phyloP scores from a whole-genome alignment of 1,140 invertebrate species.

The Anagrus nilaparvatae region DNA sequence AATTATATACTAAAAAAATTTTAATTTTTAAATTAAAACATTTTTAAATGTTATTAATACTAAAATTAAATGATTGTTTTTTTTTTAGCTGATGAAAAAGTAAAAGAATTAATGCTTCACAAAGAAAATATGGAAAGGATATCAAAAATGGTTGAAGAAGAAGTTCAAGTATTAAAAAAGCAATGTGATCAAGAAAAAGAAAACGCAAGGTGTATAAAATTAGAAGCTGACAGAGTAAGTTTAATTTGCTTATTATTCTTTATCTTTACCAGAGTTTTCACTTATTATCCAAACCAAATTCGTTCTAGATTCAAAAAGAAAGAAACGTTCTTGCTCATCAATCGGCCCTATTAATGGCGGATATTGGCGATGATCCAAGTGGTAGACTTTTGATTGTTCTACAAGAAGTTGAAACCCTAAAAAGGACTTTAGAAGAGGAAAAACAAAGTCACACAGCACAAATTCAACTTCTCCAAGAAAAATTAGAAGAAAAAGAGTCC shows the following conservation, averaged over 20 bases:
- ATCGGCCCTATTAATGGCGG: slow-evolving; percentile 53
- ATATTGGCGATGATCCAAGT: slow-evolving; percentile 44
- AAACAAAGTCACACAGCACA: slow-evolving; percentile 43
- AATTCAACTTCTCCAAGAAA: slow-evolving; percentile 49
- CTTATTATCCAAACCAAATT: neutral
- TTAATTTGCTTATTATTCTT: neutral
- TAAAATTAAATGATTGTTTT: neutral
- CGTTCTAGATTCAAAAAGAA: slow-evolving; percentile 43
- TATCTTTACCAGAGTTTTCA: neutral
- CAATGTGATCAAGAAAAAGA: slow-evolving; percentile 50
- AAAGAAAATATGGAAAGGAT: slow-evolving; percentile 52
- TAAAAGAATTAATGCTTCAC: slow-evolving; percentile 42
- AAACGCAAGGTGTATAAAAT: slow-evolving; percentile 43
- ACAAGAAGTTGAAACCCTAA: slow-evolving; percentile 51
- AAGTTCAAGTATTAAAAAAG: slow-evolving; percentile 48
- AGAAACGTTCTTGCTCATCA: slow-evolving; percentile 55
- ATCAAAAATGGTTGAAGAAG: slow-evolving; percentile 53
- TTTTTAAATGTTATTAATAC: neutral
- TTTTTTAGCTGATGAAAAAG: slow-evolving; percentile 25
- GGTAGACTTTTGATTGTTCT: slow-evolving; percentile 45
- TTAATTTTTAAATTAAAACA: too few relatives aligned
- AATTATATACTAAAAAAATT: too few relatives aligned
- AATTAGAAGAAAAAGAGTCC: slow-evolving; percentile 53
- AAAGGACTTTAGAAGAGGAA: slow-evolving; percentile 51
- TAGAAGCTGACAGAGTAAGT: slow-evolving; percentile 38